These are phyloP conservation scores for Nomada flava DNA, from an alignment of 2,888 invertebrate species.

Conservation along the genomic window DNA sequence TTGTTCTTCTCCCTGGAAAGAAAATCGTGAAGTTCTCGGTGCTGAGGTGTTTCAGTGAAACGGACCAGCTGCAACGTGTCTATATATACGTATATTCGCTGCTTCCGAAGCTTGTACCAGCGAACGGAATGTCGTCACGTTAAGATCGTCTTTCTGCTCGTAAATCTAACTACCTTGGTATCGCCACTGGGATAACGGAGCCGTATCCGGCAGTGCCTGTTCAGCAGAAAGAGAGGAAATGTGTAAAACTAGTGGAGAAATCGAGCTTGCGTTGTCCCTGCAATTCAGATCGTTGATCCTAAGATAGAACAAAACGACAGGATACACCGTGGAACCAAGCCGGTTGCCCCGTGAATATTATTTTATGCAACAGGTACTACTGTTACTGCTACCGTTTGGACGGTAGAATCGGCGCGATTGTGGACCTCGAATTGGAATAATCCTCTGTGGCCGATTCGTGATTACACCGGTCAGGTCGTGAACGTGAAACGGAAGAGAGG, in stretches of 20 bases:
- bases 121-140: constrained; percentile 29
- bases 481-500: not conserved
- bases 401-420: not conserved
- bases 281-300: constrained; percentile 19
- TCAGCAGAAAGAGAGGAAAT: constrained; percentile 18
- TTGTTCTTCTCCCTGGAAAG: not conserved
- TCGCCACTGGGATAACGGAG: constrained; percentile 36
- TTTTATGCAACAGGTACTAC: constrained; percentile 6
- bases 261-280: not conserved
- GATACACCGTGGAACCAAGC: not conserved
- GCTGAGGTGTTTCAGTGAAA: constrained; percentile 1
- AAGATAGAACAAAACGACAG: not conserved
- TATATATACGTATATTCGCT: not conserved
- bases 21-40: not conserved
- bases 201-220: constrained; percentile 41
- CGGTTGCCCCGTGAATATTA: not conserved
- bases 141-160: constrained; percentile 14
- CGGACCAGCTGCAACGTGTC: not conserved
- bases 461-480: constrained; percentile 6
- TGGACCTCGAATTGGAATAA: constrained; percentile 12
- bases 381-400: constrained; percentile 9
- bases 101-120: not conserved
- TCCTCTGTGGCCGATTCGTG: constrained; percentile 6
- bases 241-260: constrained; percentile 23
- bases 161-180: constrained; percentile 7